These are phyloP conservation scores for Grallaria varia DNA, from an alignment of 2,113 vertebrate species.

Conservation along the genomic window DNA sequence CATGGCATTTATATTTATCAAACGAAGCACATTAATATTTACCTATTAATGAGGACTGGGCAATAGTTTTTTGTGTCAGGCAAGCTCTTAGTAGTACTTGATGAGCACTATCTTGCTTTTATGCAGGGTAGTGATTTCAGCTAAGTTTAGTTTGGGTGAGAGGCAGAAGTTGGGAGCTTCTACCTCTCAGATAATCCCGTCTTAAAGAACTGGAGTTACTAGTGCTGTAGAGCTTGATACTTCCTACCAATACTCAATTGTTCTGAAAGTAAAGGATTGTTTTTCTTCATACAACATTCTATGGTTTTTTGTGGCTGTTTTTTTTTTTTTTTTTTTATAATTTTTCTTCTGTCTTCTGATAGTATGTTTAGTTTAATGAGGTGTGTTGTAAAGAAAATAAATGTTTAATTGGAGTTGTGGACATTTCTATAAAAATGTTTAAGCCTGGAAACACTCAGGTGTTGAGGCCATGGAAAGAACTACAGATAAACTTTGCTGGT, in stretches of 20 bases:
- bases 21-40: neutral
- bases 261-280: neutral
- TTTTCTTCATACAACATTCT: neutral
- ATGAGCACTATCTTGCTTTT: neutral
- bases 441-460: neutral
- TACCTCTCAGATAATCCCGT: neutral
- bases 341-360: neutral
- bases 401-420: neutral
- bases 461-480: neutral
- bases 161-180: neutral
- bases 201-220: neutral
- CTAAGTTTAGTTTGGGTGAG: neutral
- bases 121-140: neutral
- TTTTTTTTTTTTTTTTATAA: too few species aligned
- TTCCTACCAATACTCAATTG: neutral
- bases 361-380: neutral
- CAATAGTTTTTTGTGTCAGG: neutral
- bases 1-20: neutral
- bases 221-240: neutral
- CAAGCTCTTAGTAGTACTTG: neutral
- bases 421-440: neutral
- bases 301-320: neutral
- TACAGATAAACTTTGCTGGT: neutral
- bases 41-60: neutral
- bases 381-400: neutral